Conservation (phyloP, 2,888 invertebrate genomes). For the Tenodera sinensis region DNA sequence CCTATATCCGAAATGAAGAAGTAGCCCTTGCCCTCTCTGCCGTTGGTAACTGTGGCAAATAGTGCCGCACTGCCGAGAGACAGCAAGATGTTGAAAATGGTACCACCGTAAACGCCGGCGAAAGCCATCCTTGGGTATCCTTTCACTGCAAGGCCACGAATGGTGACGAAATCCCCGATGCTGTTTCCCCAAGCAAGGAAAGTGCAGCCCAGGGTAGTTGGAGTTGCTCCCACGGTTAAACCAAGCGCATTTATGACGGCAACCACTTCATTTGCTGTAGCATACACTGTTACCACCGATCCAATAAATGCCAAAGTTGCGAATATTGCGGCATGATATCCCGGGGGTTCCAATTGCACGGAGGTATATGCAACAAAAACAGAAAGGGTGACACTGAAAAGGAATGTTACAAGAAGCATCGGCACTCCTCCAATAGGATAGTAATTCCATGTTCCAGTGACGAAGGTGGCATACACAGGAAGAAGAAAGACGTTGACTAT, state of each 20-base stretch:
- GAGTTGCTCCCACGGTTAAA: neutral
- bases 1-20: constrained; percentile 41
- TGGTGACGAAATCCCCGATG: constrained; percentile 54
- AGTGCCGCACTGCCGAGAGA: constrained; percentile 38
- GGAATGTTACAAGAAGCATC: neutral
- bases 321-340: neutral
- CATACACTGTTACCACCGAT: neutral
- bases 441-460: neutral
- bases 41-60: neutral
- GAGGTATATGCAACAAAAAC: neutral
- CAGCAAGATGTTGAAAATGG: constrained; percentile 57
- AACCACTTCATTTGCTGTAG: neutral
- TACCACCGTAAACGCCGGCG: constrained; percentile 66
- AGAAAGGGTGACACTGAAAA: neutral
- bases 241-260: neutral
- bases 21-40: neutral
- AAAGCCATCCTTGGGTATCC: constrained; percentile 64
- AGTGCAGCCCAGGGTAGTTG: neutral
- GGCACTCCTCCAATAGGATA: neutral
- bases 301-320: neutral
- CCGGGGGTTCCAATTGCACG: neutral
- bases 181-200: neutral
- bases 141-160: constrained; percentile 56
- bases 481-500: neutral
- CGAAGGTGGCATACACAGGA: neutral